phyloP scores from a whole-genome alignment of 2,888 invertebrate species.

The Eilema depressum region DNA sequence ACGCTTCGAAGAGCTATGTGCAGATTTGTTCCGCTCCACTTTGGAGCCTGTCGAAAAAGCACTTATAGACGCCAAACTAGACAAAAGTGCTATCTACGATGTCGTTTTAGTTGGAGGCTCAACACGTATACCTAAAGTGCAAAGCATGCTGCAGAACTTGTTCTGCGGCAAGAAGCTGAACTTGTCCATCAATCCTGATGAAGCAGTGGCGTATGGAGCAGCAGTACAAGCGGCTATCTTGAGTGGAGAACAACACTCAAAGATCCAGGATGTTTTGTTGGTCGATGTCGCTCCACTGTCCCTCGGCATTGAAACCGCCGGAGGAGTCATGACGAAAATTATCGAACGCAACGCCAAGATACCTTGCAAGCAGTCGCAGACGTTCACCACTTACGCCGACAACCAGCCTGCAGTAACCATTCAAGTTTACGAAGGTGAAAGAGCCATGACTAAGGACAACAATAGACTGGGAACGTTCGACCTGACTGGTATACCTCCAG shows the following conservation, averaged over 20 bases:
- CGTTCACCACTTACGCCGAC: slow-evolving; percentile 19
- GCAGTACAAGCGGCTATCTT: slow-evolving; percentile 17
- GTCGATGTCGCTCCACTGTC: slow-evolving; percentile 18
- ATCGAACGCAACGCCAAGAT: slow-evolving; percentile 20
- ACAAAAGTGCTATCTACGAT: slow-evolving; percentile 88
- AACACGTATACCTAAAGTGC: slow-evolving; percentile 15
- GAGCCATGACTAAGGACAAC: slow-evolving; percentile 20
- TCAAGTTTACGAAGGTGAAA: slow-evolving; percentile 15
- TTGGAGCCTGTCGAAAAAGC: slow-evolving; percentile 91
- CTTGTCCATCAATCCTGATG: slow-evolving; percentile 19
- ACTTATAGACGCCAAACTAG: slow-evolving; percentile 90
- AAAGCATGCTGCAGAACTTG: slow-evolving; percentile 15
- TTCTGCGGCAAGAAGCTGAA: slow-evolving; percentile 20
- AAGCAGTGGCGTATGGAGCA: slow-evolving; percentile 19
- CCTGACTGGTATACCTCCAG: slow-evolving; percentile 17
- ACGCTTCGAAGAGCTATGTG: slow-evolving; percentile 88
- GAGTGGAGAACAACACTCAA: slow-evolving; percentile 16
- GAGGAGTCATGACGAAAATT: slow-evolving; percentile 18
- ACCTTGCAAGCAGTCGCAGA: slow-evolving; percentile 19
- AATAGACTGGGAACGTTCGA: slow-evolving; percentile 15
- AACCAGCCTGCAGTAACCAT: slow-evolving; percentile 19
- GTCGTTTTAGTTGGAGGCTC: slow-evolving; percentile 17
- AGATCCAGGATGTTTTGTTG: slow-evolving; percentile 19
- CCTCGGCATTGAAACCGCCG: slow-evolving; percentile 16
- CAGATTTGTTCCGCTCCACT: slow-evolving; percentile 54